phyloP scores from a whole-genome alignment of 2,888 invertebrate genomes.

The Cylindroiulus punctatus region DNA sequence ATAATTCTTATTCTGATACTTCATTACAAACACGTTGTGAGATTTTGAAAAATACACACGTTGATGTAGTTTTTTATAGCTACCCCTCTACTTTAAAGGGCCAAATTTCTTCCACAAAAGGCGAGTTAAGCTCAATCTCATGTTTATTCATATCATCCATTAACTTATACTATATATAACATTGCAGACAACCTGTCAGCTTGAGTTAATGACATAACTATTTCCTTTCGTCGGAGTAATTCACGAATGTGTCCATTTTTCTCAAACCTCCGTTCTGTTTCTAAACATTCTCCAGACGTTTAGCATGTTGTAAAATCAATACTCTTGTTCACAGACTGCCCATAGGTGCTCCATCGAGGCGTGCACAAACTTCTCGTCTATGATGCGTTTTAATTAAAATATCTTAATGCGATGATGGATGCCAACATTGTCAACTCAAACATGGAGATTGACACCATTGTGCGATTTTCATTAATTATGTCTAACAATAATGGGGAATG shows the following conservation, averaged over 20 bases:
- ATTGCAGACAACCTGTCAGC: background rate
- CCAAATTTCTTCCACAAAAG: background rate
- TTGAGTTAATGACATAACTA: background rate
- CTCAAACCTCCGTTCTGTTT: background rate
- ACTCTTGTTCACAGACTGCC: background rate
- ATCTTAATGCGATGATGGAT: conserved; percentile 4
- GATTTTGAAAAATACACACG: too few species aligned
- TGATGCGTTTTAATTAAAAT: conserved; percentile 19
- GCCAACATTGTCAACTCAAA: background rate
- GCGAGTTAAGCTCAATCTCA: background rate
- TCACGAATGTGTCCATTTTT: background rate
- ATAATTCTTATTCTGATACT: too few species aligned
- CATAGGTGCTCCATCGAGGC: background rate
- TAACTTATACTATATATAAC: background rate
- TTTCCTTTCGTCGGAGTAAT: background rate
- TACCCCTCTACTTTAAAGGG: too few species aligned
- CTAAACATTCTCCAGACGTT: background rate
- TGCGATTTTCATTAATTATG: background rate
- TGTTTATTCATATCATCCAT: background rate
- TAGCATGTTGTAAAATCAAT: background rate
- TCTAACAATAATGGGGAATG: background rate
- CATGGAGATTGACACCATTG: background rate
- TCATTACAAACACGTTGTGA: too few species aligned
- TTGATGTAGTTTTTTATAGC: too few species aligned
- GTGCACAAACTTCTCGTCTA: background rate